phyloP scores from a whole-genome alignment of 2,113 vertebrate genomes.

The Chiloscyllium plagiosum region DNA sequence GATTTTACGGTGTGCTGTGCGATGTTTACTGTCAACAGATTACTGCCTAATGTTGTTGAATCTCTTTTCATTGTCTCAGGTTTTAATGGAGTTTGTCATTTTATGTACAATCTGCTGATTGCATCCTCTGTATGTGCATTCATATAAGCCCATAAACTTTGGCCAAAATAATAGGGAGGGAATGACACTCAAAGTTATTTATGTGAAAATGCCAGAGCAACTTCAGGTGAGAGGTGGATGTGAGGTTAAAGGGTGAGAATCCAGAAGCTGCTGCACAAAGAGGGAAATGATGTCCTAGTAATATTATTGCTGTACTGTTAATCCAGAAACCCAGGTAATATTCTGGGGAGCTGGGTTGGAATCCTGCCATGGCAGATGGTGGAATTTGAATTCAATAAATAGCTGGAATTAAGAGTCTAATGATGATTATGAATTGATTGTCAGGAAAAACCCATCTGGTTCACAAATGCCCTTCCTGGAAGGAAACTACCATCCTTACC shows the following conservation, averaged over 20 bases:
- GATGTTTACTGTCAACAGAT: neutral
- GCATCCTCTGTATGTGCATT: neutral
- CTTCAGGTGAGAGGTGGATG: neutral
- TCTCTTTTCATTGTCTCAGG: neutral
- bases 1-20: neutral
- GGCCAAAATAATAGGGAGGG: neutral
- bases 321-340: no score
- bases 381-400: no score
- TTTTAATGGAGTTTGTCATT: neutral
- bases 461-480: no score
- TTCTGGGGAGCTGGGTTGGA: no score
- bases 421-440: no score
- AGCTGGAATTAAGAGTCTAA: no score
- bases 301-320: no score
- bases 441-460: no score
- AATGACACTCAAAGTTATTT: neutral
- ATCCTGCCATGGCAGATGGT: no score
- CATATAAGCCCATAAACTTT: neutral
- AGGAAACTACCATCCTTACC: no score
- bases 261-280: neutral
- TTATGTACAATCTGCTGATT: neutral
- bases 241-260: neutral
- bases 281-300: no score
- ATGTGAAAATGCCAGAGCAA: no score
- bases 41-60: neutral